Conservation (phyloP, 2,888 invertebrate species). For the Sceliomorpha sp. region DNA sequence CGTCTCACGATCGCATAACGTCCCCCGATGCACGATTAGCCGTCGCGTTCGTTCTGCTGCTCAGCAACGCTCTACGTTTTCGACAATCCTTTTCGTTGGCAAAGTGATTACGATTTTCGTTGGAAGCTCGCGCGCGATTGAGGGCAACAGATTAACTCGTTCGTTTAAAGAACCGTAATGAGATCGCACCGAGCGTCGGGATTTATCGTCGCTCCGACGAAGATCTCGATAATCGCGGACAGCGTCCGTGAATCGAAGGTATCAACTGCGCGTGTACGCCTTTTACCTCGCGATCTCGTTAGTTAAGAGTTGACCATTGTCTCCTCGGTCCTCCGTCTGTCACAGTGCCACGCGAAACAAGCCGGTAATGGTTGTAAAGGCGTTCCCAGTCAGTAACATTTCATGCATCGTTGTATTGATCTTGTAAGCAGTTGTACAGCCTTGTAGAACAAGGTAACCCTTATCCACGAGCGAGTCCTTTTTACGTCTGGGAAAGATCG, state of each 20-base stretch:
- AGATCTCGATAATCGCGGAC: slow-evolving; percentile 18
- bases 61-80: too few relatives aligned
- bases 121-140: slow-evolving; percentile 14
- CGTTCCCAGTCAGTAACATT: slow-evolving; percentile 4
- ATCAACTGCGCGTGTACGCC: slow-evolving; percentile 9
- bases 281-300: slow-evolving; percentile 29
- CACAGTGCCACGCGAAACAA: slow-evolving; percentile 18
- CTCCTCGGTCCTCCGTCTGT: slow-evolving; percentile 19
- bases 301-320: slow-evolving; percentile 39
- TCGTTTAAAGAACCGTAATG: slow-evolving; percentile 25
- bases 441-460: slow-evolving; percentile 51
- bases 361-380: slow-evolving; percentile 24
- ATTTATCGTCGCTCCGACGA: slow-evolving; percentile 21
- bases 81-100: too few relatives aligned
- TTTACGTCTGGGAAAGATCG: slow-evolving; percentile 16
- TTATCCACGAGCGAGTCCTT: slow-evolving; percentile 22
- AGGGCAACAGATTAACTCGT: slow-evolving; percentile 34
- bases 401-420: slow-evolving; percentile 15
- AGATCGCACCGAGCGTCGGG: slow-evolving; percentile 19
- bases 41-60: too few relatives aligned
- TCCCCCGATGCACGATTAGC: too few relatives aligned
- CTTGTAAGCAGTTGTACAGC: slow-evolving; percentile 47
- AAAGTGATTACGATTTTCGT: too few relatives aligned
- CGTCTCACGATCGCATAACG: too few relatives aligned
- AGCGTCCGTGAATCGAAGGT: slow-evolving; percentile 33